phyloP scores from a whole-genome alignment of 2,797 vertebrate genomes.

The Tamandua tetradactyla region DNA sequence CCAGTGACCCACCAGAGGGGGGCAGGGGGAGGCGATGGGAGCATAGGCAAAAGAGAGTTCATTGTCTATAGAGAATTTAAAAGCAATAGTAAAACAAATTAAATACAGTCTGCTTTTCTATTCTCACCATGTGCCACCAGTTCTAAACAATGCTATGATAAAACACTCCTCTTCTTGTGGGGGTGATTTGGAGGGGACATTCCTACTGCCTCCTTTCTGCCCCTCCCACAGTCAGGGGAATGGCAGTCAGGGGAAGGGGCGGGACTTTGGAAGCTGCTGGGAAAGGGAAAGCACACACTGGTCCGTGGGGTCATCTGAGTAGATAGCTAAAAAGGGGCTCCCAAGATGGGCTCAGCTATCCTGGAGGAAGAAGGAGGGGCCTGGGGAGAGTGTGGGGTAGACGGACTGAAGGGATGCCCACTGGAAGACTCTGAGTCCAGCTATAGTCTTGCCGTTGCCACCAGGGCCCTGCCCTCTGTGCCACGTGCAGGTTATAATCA shows the following conservation, averaged over 20 bases:
- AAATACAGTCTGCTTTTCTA: neutral
- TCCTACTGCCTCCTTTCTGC: neutral
- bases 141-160: neutral
- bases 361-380: neutral
- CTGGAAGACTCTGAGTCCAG: neutral
- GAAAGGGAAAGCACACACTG: neutral
- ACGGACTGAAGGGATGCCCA: neutral
- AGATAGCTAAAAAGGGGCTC: neutral
- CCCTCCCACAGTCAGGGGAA: neutral
- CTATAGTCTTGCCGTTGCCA: neutral
- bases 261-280: neutral
- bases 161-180: neutral
- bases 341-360: neutral
- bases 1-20: neutral
- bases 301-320: neutral
- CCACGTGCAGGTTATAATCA: conserved; percentile 82
- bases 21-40: neutral
- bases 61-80: neutral
- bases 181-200: neutral
- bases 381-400: neutral
- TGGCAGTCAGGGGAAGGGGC: neutral
- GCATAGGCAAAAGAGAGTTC: neutral
- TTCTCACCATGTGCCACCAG: neutral
- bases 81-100: neutral
- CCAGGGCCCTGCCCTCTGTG: conserved; percentile 33